phyloP scores from a whole-genome alignment of 2,797 vertebrate species.

The Gouania willdenowi region DNA sequence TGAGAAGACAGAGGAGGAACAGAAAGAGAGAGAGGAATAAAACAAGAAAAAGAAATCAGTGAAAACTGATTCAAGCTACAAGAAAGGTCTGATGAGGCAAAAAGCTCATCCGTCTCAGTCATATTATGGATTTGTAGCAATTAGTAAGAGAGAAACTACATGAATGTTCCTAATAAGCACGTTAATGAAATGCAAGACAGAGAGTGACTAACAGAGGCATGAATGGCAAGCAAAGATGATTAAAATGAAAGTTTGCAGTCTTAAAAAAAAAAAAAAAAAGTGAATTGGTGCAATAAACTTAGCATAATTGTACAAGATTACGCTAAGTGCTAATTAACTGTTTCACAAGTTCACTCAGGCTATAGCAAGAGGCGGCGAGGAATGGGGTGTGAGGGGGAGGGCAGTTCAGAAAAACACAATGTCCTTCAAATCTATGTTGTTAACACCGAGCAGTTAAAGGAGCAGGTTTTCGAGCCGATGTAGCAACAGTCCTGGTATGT shows the following conservation, averaged over 20 bases:
- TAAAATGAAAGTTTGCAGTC: not conserved
- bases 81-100: slow-evolving; percentile 68
- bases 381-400: not conserved
- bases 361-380: slow-evolving; percentile 1
- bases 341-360: not conserved
- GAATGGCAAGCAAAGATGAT: not conserved
- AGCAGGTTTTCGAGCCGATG: no score
- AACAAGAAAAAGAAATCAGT: slow-evolving; percentile 83
- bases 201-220: slow-evolving; percentile 67
- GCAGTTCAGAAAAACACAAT: no score
- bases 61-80: slow-evolving; percentile 81
- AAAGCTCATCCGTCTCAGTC: slow-evolving; percentile 19
- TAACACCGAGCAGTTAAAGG: no score
- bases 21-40: slow-evolving; percentile 69
- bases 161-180: slow-evolving; percentile 21
- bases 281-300: no score
- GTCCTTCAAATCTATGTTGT: no score
- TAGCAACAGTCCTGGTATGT: no score
- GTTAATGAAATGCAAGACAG: slow-evolving; percentile 33
- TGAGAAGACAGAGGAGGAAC: slow-evolving; percentile 76
- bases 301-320: no score
- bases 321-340: not conserved
- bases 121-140: slow-evolving; percentile 7
- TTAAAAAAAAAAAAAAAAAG: not conserved
- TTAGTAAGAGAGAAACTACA: slow-evolving; percentile 14